Conservation (phyloP, 2,888 invertebrate genomes). For the Nasonia oneida region DNA sequence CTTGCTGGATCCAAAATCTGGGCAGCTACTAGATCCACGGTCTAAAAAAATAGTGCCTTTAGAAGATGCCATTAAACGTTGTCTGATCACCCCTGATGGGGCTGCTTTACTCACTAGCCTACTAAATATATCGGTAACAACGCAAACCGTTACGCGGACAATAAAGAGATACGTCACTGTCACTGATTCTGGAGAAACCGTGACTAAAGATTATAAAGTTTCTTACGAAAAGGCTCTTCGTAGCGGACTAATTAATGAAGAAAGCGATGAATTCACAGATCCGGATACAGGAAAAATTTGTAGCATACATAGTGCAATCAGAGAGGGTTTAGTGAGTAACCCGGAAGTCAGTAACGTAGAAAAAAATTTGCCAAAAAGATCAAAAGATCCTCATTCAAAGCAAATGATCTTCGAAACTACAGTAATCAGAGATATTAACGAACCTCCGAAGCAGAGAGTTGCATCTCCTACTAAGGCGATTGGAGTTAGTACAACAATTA, state of each 20-base stretch:
- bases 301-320: slow-evolving; percentile 88
- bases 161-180: slow-evolving; percentile 91
- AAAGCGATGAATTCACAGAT: slow-evolving; percentile 87
- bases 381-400: slow-evolving; percentile 68
- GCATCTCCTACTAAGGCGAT: slow-evolving; percentile 65
- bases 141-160: slow-evolving; percentile 92
- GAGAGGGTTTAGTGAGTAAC: slow-evolving; percentile 84
- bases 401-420: slow-evolving; percentile 70
- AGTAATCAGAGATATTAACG: slow-evolving; percentile 66
- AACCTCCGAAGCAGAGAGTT: slow-evolving; percentile 38
- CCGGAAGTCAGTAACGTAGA: slow-evolving; percentile 72
- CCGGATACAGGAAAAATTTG: slow-evolving; percentile 87
- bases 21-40: slow-evolving; percentile 89
- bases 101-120: slow-evolving; percentile 92
- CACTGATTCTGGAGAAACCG: slow-evolving; percentile 82
- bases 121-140: slow-evolving; percentile 92
- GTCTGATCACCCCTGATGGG: slow-evolving; percentile 92
- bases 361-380: slow-evolving; percentile 66
- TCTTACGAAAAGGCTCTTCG: slow-evolving; percentile 90
- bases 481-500: slow-evolving; percentile 30
- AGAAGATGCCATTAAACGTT: slow-evolving; percentile 91
- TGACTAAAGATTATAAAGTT: slow-evolving; percentile 81
- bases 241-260: slow-evolving; percentile 90
- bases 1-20: slow-evolving; percentile 92
- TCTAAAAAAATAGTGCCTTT: slow-evolving; percentile 88